phyloP scores from a whole-genome alignment of 2,797 vertebrate species.

The Lepus townsendii region DNA sequence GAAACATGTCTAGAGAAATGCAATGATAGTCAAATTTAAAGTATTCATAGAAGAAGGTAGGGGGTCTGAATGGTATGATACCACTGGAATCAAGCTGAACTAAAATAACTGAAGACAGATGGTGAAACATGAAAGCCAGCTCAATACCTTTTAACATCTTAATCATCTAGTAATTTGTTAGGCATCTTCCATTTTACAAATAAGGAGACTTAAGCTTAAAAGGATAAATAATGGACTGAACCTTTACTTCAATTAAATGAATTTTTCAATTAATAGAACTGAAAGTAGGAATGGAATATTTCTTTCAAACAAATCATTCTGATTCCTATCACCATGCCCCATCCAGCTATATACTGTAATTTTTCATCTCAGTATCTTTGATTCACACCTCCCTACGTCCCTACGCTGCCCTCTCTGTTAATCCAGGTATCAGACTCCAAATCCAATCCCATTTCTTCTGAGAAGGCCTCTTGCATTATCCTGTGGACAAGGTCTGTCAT shows the following conservation, averaged over 20 bases:
- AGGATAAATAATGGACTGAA: not conserved
- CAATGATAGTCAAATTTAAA: not conserved
- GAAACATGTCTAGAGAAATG: not conserved
- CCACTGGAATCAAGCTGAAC: not conserved
- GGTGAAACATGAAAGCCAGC: not conserved
- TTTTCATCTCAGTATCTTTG: not conserved
- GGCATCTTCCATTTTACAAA: not conserved
- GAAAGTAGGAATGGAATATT: not conserved
- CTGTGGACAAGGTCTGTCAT: not conserved
- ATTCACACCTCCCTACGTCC: not conserved
- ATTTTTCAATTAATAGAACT: not conserved
- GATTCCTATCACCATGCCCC: not conserved
- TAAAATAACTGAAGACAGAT: not conserved
- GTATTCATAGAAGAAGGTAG: not conserved
- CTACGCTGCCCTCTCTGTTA: not conserved
- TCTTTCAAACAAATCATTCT: not conserved
- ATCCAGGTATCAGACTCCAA: slow-evolving; percentile 26
- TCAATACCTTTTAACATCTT: not conserved
- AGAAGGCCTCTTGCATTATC: not conserved
- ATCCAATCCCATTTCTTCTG: not conserved
- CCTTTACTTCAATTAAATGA: slow-evolving; percentile 1
- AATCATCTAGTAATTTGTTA: not conserved
- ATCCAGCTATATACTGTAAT: not conserved
- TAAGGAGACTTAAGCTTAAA: slow-evolving; percentile 13
- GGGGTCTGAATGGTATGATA: not conserved